phyloP scores from a whole-genome alignment of 2,113 vertebrate genomes.

The Toxostoma redivivum region DNA sequence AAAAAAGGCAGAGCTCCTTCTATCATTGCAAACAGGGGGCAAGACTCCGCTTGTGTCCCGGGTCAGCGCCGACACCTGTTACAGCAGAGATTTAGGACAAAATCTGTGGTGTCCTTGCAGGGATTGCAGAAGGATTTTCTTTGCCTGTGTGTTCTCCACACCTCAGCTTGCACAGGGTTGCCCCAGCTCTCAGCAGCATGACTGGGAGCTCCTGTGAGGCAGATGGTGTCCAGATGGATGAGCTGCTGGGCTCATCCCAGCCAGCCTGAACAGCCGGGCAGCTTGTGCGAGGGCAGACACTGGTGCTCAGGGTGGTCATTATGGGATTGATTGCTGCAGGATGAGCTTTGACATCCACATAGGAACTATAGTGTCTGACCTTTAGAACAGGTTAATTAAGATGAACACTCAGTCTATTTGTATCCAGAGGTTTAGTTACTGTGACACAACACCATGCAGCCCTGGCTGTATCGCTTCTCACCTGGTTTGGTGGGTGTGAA shows the following conservation, averaged over 20 bases:
- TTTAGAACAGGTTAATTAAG: neutral
- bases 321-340: neutral
- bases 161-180: neutral
- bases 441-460: neutral
- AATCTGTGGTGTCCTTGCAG: neutral
- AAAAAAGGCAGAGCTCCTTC: neutral
- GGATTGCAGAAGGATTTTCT: neutral
- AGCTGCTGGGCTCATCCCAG: neutral
- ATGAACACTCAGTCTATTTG: neutral
- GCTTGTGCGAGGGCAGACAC: neutral
- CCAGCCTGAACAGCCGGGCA: neutral
- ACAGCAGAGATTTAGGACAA: neutral
- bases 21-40: neutral
- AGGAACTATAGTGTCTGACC: neutral
- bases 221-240: conserved; percentile 43
- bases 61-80: neutral
- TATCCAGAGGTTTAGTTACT: neutral
- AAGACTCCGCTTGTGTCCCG: accelerated
- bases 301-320: neutral
- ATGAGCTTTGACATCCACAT: neutral
- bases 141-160: neutral
- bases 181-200: neutral
- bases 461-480: neutral
- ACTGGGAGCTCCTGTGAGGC: neutral
- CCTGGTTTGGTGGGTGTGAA: neutral